Percentiles rank a stretch among this genome's conserved stretches.
Evolutionary conservation across 2,888 invertebrate species (phyloP).

Genomic region (Pandemis heparana): DNA sequence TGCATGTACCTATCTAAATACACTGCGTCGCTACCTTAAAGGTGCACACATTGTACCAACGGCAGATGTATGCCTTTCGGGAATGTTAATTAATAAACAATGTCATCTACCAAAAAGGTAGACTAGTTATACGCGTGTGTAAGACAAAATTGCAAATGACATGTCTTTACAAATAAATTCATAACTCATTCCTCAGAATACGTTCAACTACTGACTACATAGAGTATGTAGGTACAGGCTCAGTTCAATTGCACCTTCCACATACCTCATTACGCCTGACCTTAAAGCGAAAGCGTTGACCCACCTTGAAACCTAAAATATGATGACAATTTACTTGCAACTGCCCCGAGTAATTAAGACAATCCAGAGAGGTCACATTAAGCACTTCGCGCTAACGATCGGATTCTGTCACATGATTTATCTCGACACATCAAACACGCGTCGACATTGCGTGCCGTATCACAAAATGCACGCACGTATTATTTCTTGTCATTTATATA

Average conservation of each 20-base stretch:
- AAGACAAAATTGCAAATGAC: no score
- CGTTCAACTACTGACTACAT: not conserved
- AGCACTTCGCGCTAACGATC: constrained; percentile 14
- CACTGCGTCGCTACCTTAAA: no score
- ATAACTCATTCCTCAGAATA: not conserved
- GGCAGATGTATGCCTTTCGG: constrained; percentile 27
- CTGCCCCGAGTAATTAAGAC: constrained; percentile 15
- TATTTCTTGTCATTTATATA: constrained; percentile 43
- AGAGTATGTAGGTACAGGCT: not conserved
- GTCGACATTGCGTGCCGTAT: constrained; percentile 40
- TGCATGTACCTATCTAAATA: no score
- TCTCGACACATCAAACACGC: constrained; percentile 24
- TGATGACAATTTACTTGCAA: constrained; percentile 23
- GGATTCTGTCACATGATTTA: constrained; percentile 16
- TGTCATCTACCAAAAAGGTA: not conserved
- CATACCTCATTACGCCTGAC: constrained; percentile 18
- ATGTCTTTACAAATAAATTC: not conserved
- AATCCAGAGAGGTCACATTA: constrained; percentile 14
- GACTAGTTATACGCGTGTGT: no score
- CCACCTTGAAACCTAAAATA: constrained; percentile 39
- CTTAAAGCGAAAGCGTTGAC: constrained; percentile 37
- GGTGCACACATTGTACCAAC: not conserved
- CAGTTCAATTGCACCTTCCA: constrained; percentile 20
- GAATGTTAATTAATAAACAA: not conserved
- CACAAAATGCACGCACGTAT: constrained; percentile 45